phyloP scores from a whole-genome alignment of 1,140 invertebrate genomes.

The Monomorium pharaonis region DNA sequence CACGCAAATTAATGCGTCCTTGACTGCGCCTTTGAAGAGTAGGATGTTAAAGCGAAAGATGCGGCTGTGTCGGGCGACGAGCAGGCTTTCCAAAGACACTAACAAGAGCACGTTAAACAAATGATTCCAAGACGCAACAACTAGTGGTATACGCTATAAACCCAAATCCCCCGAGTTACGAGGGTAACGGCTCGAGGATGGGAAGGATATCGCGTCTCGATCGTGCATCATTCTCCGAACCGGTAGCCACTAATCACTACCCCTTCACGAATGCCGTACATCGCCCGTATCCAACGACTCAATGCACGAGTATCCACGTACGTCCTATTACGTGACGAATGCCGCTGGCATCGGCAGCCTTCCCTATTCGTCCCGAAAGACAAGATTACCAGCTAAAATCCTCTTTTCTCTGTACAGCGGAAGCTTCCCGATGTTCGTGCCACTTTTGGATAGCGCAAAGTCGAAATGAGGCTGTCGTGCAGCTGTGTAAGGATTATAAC shows the following conservation, averaged over 20 bases:
- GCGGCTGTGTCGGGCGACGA: constrained; percentile 53
- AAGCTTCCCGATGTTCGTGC: not conserved
- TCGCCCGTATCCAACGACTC: constrained; percentile 56
- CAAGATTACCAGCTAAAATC: constrained; percentile 43
- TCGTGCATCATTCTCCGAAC: constrained; percentile 74
- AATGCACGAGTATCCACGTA: constrained; percentile 28
- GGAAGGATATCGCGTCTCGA: constrained; percentile 57
- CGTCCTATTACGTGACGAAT: constrained; percentile 38
- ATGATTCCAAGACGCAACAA: constrained; percentile 58
- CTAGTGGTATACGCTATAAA: constrained; percentile 61
- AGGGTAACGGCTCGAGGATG: constrained; percentile 17
- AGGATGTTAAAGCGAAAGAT: not conserved
- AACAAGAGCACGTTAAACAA: constrained; percentile 49
- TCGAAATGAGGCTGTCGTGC: constrained; percentile 12
- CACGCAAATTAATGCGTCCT: constrained; percentile 5
- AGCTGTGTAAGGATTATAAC: constrained; percentile 16
- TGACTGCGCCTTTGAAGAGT: not conserved
- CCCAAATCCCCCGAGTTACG: constrained; percentile 52
- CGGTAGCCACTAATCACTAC: constrained; percentile 77
- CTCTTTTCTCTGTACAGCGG: not conserved
- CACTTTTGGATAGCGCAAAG: constrained; percentile 18
- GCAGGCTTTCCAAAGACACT: constrained; percentile 58
- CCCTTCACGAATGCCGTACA: constrained; percentile 70
- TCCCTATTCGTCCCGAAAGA: not conserved
- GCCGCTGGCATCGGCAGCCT: constrained; percentile 11